These are phyloP conservation scores for Eubasilissa splendida DNA, from an alignment of 2,888 invertebrate species.

Conservation along the genomic window DNA sequence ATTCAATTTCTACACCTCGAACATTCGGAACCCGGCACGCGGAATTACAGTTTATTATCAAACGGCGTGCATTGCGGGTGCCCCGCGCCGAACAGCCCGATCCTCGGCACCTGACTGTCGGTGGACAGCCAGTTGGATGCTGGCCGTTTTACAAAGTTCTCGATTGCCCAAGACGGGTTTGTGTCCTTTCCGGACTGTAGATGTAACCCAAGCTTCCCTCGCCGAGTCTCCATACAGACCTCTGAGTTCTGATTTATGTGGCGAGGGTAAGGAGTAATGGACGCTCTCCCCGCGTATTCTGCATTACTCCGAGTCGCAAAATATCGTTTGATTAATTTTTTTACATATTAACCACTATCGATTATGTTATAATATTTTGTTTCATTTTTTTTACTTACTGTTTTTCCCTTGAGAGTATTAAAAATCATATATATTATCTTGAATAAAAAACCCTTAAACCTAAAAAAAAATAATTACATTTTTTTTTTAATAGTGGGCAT, in stretches of 20 bases:
- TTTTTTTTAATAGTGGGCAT: no score
- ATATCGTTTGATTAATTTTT: slow-evolving; percentile 33
- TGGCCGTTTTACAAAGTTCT: background rate
- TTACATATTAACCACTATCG: background rate
- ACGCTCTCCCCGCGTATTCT: slow-evolving; percentile 39
- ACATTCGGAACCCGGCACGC: slow-evolving; percentile 28
- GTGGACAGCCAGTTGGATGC: background rate
- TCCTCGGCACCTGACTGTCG: background rate
- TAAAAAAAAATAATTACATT: no score
- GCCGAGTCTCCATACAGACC: slow-evolving; percentile 34
- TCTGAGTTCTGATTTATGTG: slow-evolving; percentile 44
- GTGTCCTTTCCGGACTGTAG: background rate
- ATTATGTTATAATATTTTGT: no score
- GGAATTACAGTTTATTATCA: slow-evolving; percentile 1
- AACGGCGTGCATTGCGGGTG: background rate
- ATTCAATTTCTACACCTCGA: slow-evolving; percentile 50
- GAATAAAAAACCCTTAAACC: no score
- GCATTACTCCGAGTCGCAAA: slow-evolving; percentile 37
- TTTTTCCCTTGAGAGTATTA: no score
- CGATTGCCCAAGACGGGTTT: background rate
- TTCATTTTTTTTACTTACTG: no score
- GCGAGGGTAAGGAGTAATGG: slow-evolving; percentile 38
- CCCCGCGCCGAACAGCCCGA: background rate
- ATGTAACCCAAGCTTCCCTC: slow-evolving; percentile 37
- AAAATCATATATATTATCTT: no score